phyloP scores from a whole-genome alignment of 2,113 vertebrate species.

The Erythrolamprus reginae region DNA sequence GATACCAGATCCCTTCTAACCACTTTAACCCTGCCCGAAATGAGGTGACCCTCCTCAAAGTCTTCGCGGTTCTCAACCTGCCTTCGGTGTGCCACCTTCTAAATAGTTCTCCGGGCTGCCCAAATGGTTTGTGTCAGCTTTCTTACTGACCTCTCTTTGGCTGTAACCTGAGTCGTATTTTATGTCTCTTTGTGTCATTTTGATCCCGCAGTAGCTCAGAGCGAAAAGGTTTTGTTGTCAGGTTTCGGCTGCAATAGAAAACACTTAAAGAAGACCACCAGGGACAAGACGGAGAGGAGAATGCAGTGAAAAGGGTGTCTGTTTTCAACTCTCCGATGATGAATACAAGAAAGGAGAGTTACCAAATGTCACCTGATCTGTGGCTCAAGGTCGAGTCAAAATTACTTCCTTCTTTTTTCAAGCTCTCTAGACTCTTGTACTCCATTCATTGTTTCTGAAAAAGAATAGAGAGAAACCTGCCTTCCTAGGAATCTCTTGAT shows the following conservation, averaged over 20 bases:
- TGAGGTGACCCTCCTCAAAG: not conserved
- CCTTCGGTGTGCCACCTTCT: rapidly evolving
- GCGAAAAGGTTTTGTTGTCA: not conserved
- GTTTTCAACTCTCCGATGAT: too few relatives aligned
- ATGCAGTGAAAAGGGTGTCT: not conserved
- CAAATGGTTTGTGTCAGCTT: not conserved
- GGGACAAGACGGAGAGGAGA: not conserved
- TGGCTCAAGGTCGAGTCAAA: too few relatives aligned
- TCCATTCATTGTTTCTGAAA: too few relatives aligned
- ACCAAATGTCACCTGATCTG: too few relatives aligned
- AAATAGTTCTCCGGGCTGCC: not conserved
- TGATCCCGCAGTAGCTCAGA: not conserved
- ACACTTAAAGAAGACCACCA: not conserved
- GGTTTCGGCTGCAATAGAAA: not conserved
- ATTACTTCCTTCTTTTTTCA: too few relatives aligned
- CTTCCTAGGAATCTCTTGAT: too few relatives aligned
- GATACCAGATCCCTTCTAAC: not conserved
- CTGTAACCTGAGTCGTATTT: not conserved
- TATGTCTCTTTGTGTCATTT: not conserved
- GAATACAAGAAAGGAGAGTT: too few relatives aligned
- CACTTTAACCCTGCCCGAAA: not conserved
- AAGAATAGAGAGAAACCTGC: too few relatives aligned
- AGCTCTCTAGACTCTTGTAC: too few relatives aligned
- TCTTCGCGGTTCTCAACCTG: not conserved
- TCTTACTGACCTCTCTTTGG: not conserved